These are phyloP conservation scores for Linepithema humile DNA, from an alignment of 1,140 invertebrate species.

Conservation along the genomic window DNA sequence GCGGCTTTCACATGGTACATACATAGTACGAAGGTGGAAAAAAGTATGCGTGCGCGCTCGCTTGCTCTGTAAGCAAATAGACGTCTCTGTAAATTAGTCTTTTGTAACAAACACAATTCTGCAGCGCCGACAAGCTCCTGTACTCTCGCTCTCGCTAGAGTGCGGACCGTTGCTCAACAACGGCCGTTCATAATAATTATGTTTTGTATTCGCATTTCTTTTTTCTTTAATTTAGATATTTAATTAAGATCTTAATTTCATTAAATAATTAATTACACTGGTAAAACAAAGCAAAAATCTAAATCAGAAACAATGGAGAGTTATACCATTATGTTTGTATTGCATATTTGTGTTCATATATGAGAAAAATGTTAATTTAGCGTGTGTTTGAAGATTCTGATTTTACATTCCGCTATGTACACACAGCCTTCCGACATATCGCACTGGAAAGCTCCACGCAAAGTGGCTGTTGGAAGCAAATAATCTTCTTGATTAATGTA, in stretches of 20 bases:
- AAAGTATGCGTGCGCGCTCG: too few species aligned
- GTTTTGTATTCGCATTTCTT: not conserved
- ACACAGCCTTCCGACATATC: not conserved
- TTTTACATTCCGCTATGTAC: not conserved
- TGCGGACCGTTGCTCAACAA: not conserved
- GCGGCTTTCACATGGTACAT: not conserved
- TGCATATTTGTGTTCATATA: too few species aligned
- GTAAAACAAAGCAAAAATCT: not conserved
- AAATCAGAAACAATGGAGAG: not conserved
- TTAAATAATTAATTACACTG: not conserved
- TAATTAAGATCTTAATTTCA: not conserved
- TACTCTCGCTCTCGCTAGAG: not conserved
- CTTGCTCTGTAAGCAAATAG: not conserved
- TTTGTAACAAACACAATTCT: not conserved
- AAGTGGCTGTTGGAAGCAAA: not conserved
- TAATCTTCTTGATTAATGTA: slow-evolving; percentile 7
- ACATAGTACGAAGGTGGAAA: not conserved
- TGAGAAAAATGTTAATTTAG: not conserved
- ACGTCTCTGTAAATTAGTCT: not conserved
- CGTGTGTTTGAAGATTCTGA: not conserved
- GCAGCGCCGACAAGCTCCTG: too few species aligned
- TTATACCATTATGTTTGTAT: not conserved
- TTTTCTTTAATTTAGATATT: not conserved
- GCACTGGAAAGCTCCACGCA: not conserved
- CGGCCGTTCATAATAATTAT: not conserved